A percentile compares a stretch with the other conserved stretches of the same genome.
Evolutionary conservation across 2,888 invertebrate genomes (phyloP).

Genomic region (Troglohyphantes excavatus): DNA sequence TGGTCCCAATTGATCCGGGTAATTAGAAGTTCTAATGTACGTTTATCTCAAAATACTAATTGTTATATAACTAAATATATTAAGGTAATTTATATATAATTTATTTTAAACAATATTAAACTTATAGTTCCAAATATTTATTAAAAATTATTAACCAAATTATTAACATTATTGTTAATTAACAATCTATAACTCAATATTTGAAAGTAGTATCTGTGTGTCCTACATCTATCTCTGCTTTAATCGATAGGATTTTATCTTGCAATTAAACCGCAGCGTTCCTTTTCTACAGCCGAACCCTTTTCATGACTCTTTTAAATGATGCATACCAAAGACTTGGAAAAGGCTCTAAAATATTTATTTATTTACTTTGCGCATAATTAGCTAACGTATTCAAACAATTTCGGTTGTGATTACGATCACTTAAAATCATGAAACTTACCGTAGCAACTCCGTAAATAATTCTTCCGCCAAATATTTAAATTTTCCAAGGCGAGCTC

Average conservation of each 20-base stretch:
- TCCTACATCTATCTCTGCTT: too few species aligned
- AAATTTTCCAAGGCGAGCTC: conserved; percentile 68
- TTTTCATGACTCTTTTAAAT: background rate
- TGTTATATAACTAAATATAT: too few species aligned
- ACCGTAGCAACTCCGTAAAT: conserved; percentile 65
- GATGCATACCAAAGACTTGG: conserved; percentile 50
- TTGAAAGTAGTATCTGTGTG: too few species aligned
- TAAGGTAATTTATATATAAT: too few species aligned
- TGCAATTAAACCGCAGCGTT: conserved; percentile 9
- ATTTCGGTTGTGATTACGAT: conserved; percentile 65
- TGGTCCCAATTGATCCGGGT: too few species aligned
- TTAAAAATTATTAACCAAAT: too few species aligned
- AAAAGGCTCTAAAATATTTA: conserved; percentile 64
- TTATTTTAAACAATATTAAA: too few species aligned
- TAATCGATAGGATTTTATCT: background rate
- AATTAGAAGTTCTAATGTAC: too few species aligned
- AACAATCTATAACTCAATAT: too few species aligned
- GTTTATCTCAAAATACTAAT: too few species aligned
- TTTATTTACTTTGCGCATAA: conserved; percentile 73
- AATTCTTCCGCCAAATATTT: conserved; percentile 78
- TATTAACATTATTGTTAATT: too few species aligned
- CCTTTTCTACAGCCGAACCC: conserved; percentile 11
- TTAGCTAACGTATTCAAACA: conserved; percentile 78
- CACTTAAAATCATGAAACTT: conserved; percentile 64
- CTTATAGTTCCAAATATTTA: too few species aligned